Base-by-base conservation (phyloP, 2,888 invertebrate species). In the Lysandra bellargus region DNA sequence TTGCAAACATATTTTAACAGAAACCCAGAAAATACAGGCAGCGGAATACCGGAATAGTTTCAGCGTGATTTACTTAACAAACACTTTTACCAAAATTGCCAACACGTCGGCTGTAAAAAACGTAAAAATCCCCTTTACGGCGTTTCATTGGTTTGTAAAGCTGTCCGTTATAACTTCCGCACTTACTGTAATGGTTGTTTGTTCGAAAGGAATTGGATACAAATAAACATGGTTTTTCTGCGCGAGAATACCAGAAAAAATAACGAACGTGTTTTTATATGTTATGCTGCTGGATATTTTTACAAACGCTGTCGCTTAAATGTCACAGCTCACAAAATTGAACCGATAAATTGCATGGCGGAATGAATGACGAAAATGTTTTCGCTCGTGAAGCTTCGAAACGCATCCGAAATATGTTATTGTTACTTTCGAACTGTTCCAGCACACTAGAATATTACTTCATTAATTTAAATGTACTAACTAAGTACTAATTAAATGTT, bases 181-280 rank as follows among this genome's bases (percentile, higher is more conserved):
- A 91, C 89, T 91, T 86, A 88, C 85, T 84, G 86, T 91, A 91
- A 91, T 90, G 90, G 88, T 88, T 78, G 73, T 80, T 80, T 64
- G 64, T 17, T 78, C 23, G 23, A 30, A 73, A 57, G 76, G 53
- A 76, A 57, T 76, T 76, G 57, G 53, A 76, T 57, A 44, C 57
- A 69, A 76, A 76, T 76, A 76, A 57, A 76, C 76, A 53, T 76
- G 57, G 53, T 57, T 75, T 75, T 49, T 14, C 53, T 17, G 30
- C 57, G 23, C 23, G 76, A 14, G 76, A n/a, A 44, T 44, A 75
- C 53, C 57, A 57, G 57, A 57, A 76, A 76, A 69, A 69, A 69
- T 69, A 69, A 69, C 69, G 69, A 69, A 69, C 69, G 69, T 37
- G 33, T 69, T 69, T 37, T 69, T 17, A 37, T 69, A 69, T 69